Evolutionary conservation across 2,888 invertebrate species (phyloP).

Genomic region (Malacosoma neustria): DNA sequence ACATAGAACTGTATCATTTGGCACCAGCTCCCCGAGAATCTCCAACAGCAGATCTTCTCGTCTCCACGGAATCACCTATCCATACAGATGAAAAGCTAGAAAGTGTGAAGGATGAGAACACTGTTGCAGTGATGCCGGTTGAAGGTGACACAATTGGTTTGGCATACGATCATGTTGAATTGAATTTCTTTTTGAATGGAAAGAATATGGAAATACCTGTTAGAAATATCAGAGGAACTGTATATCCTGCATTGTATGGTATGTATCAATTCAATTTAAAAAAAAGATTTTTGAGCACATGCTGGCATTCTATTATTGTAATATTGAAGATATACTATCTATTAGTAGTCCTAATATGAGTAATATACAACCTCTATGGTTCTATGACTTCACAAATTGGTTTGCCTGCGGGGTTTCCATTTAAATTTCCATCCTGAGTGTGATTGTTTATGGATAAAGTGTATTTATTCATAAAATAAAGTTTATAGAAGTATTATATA

Average conservation of each 20-base stretch:
- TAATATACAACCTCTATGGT: too few relatives aligned
- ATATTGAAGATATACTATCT: not conserved
- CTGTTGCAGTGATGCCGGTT: constrained; percentile 75
- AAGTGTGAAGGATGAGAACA: constrained; percentile 29
- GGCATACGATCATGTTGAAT: constrained; percentile 95
- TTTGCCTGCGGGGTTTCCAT: too few relatives aligned
- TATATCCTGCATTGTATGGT: constrained; percentile 96
- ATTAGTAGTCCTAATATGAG: too few relatives aligned
- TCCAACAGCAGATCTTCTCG: constrained; percentile 56
- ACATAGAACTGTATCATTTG: constrained; percentile 83
- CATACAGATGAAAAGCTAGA: constrained; percentile 39
- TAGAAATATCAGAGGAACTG: constrained; percentile 90
- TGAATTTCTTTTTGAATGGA: constrained; percentile 96
- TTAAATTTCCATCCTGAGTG: too few relatives aligned
- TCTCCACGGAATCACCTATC: constrained; percentile 47
- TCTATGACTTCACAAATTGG: too few relatives aligned
- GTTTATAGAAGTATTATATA: too few relatives aligned
- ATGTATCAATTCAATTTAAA: constrained; percentile 30
- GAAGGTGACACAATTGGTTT: constrained; percentile 97
- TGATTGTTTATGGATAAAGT: too few relatives aligned
- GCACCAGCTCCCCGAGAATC: constrained; percentile 56
- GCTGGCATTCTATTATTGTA: not conserved
- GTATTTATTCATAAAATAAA: too few relatives aligned
- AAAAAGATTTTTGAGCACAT: too few relatives aligned
- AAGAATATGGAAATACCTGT: constrained; percentile 89